These are phyloP conservation scores for Cyclargus thomasi DNA, from an alignment of 1,140 invertebrate genomes.

Conservation along the genomic window DNA sequence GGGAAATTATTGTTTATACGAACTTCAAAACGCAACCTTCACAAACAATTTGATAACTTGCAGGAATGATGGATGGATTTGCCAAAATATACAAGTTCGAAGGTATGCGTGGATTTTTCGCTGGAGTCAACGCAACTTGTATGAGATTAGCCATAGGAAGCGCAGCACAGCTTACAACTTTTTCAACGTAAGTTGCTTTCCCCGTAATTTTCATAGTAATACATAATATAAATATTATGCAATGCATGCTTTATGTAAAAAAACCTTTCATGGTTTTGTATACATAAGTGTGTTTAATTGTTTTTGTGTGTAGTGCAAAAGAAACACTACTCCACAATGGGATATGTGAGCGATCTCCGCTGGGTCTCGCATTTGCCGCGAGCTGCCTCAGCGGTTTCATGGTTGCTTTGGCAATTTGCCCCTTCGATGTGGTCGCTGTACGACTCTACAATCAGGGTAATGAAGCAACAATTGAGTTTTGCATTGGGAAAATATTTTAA, in stretches of 20 bases:
- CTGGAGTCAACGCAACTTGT: constrained; percentile 54
- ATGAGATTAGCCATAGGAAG: constrained; percentile 52
- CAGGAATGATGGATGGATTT: constrained; percentile 82
- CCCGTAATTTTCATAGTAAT: too few relatives aligned
- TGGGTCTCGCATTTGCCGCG: constrained; percentile 81
- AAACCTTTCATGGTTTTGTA: too few relatives aligned
- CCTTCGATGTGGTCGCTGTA: constrained; percentile 89
- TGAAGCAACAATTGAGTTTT: constrained; percentile 10
- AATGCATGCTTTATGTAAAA: too few relatives aligned
- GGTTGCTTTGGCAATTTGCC: constrained; percentile 85
- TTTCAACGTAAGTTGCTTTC: constrained; percentile 48
- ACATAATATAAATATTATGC: too few relatives aligned
- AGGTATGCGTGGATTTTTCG: constrained; percentile 79
- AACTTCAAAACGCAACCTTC: neutral
- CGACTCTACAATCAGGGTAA: constrained; percentile 91
- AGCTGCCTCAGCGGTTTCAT: constrained; percentile 84
- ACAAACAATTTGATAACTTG: constrained; percentile 17
- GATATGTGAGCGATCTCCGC: constrained; percentile 75
- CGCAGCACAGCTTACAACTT: constrained; percentile 57
- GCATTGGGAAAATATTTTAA: neutral
- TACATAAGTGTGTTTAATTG: constrained; percentile 11
- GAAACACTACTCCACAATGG: constrained; percentile 76
- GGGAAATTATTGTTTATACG: neutral
- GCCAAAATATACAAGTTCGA: constrained; percentile 80
- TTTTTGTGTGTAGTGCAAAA: constrained; percentile 57